Evolutionary conservation across 2,888 invertebrate genomes (phyloP).

Genomic region (Panorpa germanica): DNA sequence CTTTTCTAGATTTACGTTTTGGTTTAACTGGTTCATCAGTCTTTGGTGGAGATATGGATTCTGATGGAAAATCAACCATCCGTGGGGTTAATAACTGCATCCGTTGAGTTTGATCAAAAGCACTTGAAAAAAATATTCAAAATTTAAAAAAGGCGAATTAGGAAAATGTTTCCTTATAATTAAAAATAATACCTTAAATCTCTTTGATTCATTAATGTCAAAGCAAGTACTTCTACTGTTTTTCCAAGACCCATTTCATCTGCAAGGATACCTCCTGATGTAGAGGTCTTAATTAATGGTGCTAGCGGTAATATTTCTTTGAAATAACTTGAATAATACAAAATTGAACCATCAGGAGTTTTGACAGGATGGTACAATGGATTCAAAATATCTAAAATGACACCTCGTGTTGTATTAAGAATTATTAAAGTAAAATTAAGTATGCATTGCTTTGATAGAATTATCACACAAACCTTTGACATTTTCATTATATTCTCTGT

Average conservation of each 20-base stretch:
- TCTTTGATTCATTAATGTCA: constrained; percentile 34
- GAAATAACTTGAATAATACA: constrained; percentile 24
- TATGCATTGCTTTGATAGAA: constrained; percentile 8
- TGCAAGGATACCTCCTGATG: constrained; percentile 51
- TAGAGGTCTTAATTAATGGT: constrained; percentile 21
- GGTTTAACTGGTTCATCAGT: not conserved
- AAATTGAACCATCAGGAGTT: constrained; percentile 14
- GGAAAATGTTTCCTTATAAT: constrained; percentile 9
- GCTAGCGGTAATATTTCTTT: constrained; percentile 23
- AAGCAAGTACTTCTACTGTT: constrained; percentile 54
- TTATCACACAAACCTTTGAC: constrained; percentile 13
- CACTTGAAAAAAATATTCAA: too few species aligned
- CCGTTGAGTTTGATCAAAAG: too few species aligned
- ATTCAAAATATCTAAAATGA: too few species aligned
- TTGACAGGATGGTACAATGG: too few species aligned
- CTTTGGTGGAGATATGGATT: not conserved
- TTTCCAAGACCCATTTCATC: constrained; percentile 74
- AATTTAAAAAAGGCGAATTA: too few species aligned
- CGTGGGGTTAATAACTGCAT: too few species aligned
- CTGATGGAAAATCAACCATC: too few species aligned
- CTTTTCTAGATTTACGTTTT: not conserved
- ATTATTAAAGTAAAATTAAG: too few species aligned
- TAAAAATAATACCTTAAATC: constrained; percentile 9
- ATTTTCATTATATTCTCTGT: constrained; percentile 26
- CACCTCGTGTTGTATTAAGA: too few species aligned